Conservation (phyloP, 2,888 invertebrate species). For the Epistrophella euchroma region DNA sequence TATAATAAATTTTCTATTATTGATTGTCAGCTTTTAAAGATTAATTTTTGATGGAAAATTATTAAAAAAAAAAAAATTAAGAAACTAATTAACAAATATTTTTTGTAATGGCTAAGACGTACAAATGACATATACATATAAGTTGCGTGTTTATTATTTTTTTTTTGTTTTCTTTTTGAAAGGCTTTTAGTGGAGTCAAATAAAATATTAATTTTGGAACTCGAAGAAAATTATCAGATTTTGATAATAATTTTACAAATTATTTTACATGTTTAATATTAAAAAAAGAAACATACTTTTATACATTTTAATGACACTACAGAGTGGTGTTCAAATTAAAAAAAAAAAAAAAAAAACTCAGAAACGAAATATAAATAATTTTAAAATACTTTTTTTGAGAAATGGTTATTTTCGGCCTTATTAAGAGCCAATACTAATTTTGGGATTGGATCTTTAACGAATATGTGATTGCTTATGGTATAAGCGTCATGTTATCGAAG, state of each 20-base stretch:
- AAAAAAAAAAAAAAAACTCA: no score
- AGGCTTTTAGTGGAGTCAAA: constrained; percentile 19
- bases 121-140: constrained; percentile 42
- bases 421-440: no score
- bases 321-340: no score
- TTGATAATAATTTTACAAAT: neutral
- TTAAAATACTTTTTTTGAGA: no score
- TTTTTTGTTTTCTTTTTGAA: constrained; percentile 5
- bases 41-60: constrained; percentile 18
- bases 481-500: no score
- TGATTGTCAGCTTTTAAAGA: constrained; percentile 69
- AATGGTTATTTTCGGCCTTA: no score
- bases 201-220: constrained; percentile 2
- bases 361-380: no score
- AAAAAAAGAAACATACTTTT: neutral
- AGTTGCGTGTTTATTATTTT: constrained; percentile 11
- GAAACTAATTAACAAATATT: constrained; percentile 50
- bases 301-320: neutral
- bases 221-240: neutral
- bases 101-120: constrained; percentile 40
- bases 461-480: no score
- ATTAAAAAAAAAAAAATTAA: constrained; percentile 26
- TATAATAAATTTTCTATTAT: constrained; percentile 43
- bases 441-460: no score
- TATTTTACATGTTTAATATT: no score